Percentiles rank a stretch among this genome's conserved stretches.
phyloP scores from a whole-genome alignment of 37 sponge, comb jelly and placozoan genomes.

The Crambe crambe region DNA sequence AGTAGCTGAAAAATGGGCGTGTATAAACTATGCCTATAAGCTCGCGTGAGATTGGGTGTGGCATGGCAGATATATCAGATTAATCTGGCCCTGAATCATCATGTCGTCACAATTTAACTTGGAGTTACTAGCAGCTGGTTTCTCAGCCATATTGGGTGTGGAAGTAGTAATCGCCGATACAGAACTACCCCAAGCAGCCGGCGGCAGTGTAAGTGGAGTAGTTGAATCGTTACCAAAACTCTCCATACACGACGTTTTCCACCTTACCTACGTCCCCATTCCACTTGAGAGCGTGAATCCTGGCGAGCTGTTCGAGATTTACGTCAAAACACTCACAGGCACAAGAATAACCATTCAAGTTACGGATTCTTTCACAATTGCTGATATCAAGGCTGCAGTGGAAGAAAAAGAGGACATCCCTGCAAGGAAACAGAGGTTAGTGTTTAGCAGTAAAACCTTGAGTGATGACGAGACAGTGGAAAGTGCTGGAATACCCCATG shows the following conservation, averaged over 20 bases:
- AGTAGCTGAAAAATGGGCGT: too few species aligned
- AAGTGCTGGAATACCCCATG: neutral
- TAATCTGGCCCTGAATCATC: too few species aligned
- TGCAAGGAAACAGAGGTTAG: conserved; percentile 16
- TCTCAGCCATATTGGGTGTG: conserved; percentile 37
- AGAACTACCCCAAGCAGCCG: neutral
- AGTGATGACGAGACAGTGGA: conserved; percentile 23
- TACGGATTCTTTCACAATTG: conserved; percentile 10
- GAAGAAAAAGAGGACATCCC: conserved; percentile 10
- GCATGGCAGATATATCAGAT: too few species aligned
- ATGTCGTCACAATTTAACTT: neutral
- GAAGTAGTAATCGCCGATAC: conserved; percentile 13
- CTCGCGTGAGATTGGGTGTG: too few species aligned
- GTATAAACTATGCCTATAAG: too few species aligned
- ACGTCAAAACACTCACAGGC: conserved; percentile 42
- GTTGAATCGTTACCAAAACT: neutral
- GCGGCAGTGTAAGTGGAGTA: too few species aligned
- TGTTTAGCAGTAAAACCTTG: conserved; percentile 17
- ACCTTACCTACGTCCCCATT: conserved; percentile 13
- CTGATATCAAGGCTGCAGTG: conserved; percentile 25
- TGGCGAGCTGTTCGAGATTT: conserved; percentile 16
- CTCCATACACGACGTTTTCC: conserved; percentile 34
- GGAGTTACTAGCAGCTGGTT: conserved; percentile 30
- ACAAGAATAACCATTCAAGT: conserved; percentile 3
- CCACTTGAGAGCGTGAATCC: conserved; percentile 10